Evolutionary conservation across 2,888 invertebrate genomes (phyloP).

Genomic region (Helicoverpa assulta): DNA sequence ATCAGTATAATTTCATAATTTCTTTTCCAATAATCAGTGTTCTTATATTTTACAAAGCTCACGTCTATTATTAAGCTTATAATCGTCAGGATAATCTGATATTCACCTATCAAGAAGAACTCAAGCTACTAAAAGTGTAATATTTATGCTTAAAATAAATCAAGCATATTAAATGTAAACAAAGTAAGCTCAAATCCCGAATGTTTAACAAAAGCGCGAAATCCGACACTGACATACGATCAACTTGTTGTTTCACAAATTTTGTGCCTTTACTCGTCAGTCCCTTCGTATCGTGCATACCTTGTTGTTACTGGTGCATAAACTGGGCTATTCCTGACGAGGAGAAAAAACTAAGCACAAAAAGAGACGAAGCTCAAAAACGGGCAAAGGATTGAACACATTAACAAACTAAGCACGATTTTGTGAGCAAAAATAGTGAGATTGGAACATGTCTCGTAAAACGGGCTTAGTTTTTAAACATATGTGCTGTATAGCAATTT

Average conservation of each 20-base stretch:
- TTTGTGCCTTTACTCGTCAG: slow-evolving; percentile 6
- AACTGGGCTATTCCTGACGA: neutral
- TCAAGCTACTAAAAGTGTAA: neutral
- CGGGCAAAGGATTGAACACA: neutral
- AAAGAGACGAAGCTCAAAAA: neutral
- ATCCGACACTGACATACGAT: neutral
- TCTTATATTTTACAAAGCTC: no score
- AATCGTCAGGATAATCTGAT: no score
- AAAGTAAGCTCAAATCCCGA: slow-evolving; percentile 11
- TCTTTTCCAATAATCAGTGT: neutral
- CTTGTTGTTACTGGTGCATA: slow-evolving; percentile 23
- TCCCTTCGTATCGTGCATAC: slow-evolving; percentile 11
- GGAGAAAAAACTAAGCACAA: slow-evolving; percentile 5
- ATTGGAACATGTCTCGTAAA: neutral
- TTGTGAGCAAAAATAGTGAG: neutral
- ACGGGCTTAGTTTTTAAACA: slow-evolving; percentile 11
- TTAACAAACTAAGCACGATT: neutral
- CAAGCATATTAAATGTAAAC: neutral
- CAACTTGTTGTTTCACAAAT: slow-evolving; percentile 1
- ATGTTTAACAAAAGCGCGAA: neutral
- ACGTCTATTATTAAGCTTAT: neutral
- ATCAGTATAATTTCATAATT: neutral
- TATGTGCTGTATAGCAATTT: slow-evolving; percentile 35
- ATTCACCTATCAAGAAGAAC: no score
- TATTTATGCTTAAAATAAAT: neutral